Percentiles rank a stretch among this genome's conserved stretches.
Conservation (phyloP, 2,797 vertebrate genomes). For the Acanthurus leucopareius region DNA sequence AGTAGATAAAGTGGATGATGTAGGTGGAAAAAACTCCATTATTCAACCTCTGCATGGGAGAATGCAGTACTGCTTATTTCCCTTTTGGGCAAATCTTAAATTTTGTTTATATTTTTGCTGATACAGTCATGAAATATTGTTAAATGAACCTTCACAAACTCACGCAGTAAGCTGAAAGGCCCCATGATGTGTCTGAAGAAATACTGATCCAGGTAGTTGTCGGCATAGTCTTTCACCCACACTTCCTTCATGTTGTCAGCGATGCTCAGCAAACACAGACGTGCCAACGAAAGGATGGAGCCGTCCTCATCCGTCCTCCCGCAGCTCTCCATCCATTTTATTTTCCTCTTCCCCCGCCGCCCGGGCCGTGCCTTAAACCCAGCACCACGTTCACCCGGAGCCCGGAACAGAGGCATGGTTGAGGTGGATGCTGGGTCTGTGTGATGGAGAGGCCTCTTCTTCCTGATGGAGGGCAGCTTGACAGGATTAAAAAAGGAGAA, state of each 20-base stretch:
- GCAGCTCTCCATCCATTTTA: constrained; percentile 6
- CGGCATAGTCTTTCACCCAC: constrained; percentile 89
- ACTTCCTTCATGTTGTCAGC: constrained; percentile 88
- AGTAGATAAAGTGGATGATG: no score
- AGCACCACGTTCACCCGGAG: background rate
- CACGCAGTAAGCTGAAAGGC: constrained; percentile 89
- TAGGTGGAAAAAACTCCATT: no score
- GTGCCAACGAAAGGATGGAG: constrained; percentile 58
- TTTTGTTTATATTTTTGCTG: no score
- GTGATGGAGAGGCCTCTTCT: background rate
- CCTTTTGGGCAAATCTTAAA: no score
- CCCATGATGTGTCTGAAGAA: constrained; percentile 89
- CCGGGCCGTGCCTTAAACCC: constrained; percentile 7
- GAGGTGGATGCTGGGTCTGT: background rate
- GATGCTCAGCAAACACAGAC: constrained; percentile 86
- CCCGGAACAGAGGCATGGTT: constrained; percentile 80
- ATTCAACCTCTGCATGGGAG: no score
- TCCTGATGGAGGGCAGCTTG: no score
- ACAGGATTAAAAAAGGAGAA: no score
- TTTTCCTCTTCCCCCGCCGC: constrained; percentile 14
- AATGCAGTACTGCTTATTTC: no score
- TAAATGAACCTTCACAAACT: constrained; percentile 62
- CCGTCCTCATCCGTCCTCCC: constrained; percentile 51
- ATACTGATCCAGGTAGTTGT: constrained; percentile 89
- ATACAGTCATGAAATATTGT: background rate